These are phyloP conservation scores for Elysia chlorotica DNA, from an alignment of 1,140 invertebrate species.

Conservation along the genomic window DNA sequence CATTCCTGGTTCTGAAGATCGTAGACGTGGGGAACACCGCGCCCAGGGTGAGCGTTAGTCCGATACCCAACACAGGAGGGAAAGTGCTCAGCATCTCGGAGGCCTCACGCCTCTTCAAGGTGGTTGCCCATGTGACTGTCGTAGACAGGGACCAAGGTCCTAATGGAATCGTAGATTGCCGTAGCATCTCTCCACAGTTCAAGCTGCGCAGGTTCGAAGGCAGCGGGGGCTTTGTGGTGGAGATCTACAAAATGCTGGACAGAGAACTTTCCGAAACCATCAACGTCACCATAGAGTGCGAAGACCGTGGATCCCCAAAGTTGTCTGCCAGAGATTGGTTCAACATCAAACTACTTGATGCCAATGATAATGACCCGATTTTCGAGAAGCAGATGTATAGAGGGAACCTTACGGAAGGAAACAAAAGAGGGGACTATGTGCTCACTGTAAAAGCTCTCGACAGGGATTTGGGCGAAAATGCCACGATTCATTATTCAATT, in stretches of 20 bases:
- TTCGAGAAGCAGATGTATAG: conserved; percentile 88
- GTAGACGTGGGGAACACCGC: conserved; percentile 92
- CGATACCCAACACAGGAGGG: conserved; percentile 33
- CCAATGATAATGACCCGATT: conserved; percentile 93
- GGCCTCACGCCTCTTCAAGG: conserved; percentile 29
- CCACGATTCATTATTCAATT: conserved; percentile 88
- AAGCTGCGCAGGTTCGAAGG: conserved; percentile 33
- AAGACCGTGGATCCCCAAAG: conserved; percentile 90
- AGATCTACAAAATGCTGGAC: conserved; percentile 90
- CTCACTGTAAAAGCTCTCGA: conserved; percentile 90
- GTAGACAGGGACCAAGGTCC: conserved; percentile 42
- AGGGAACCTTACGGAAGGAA: conserved; percentile 88
- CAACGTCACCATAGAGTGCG: conserved; percentile 87
- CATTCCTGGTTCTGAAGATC: conserved; percentile 71
- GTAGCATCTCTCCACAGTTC: conserved; percentile 29
- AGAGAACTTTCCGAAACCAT: conserved; percentile 83
- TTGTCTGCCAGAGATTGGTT: conserved; percentile 82
- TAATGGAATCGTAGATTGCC: conserved; percentile 42
- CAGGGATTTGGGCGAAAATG: conserved; percentile 92
- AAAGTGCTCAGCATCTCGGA: conserved; percentile 40
- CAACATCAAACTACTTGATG: conserved; percentile 88
- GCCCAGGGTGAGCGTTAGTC: conserved; percentile 75
- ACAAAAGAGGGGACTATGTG: conserved; percentile 86
- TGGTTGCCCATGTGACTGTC: conserved; percentile 48
- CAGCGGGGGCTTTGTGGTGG: conserved; percentile 40